Conservation (phyloP, 2,113 vertebrate species). For the Stictonetta naevosa region DNA sequence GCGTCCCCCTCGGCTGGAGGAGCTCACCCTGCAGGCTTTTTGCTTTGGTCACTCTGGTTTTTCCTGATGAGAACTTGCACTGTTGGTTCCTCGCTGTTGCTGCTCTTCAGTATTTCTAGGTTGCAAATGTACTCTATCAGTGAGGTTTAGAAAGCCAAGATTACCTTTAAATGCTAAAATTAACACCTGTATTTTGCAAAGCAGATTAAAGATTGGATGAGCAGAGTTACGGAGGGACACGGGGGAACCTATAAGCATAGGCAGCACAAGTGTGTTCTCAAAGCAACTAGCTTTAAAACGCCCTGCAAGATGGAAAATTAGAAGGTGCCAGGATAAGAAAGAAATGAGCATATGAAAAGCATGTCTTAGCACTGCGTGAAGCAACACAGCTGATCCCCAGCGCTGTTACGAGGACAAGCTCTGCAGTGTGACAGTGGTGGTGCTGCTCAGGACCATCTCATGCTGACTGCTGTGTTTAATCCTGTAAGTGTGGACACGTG, state of each 20-base stretch:
- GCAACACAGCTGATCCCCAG: not conserved
- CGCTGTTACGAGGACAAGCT: not conserved
- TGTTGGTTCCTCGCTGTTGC: not conserved
- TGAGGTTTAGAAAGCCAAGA: not conserved
- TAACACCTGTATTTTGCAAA: not conserved
- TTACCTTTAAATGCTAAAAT: not conserved
- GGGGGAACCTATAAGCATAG: not conserved
- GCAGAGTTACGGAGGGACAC: not conserved
- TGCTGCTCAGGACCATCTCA: not conserved
- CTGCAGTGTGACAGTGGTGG: not conserved
- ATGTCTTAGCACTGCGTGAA: not conserved
- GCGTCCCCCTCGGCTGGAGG: accelerated
- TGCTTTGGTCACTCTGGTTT: not conserved
- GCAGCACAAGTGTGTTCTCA: not conserved
- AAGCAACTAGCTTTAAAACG: not conserved
- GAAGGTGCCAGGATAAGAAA: not conserved
- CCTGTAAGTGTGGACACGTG: accelerated
- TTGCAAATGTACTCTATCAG: not conserved
- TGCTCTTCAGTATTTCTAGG: not conserved
- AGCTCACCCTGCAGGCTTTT: not conserved
- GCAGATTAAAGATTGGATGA: not conserved
- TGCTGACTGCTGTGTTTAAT: accelerated
- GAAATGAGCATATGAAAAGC: not conserved
- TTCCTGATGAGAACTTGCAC: not conserved
- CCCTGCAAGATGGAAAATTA: not conserved